Percentiles rank a stretch among this genome's conserved stretches.
Conservation (phyloP, 2,113 vertebrate species). For the human (Homo sapiens) region DNA sequence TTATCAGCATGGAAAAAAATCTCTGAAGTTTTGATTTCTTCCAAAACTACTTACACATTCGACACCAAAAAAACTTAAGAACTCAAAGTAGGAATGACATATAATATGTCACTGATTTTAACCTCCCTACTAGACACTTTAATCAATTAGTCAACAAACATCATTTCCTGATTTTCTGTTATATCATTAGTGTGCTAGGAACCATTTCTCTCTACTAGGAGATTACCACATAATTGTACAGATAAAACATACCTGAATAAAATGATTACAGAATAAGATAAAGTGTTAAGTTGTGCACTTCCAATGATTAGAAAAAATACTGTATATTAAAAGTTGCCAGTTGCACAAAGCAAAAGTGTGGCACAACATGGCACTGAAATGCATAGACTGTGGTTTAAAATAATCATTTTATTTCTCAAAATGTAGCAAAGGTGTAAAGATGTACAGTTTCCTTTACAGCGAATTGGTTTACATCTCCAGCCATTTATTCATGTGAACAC, state of each 20-base stretch:
- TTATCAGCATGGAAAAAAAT: constrained; percentile 24
- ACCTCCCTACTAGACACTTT: not conserved
- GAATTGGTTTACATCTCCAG: not conserved
- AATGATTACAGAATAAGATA: not conserved
- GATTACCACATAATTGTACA: not conserved
- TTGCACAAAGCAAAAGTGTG: not conserved
- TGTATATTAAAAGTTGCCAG: not conserved
- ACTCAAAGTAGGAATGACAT: not conserved
- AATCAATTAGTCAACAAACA: not conserved
- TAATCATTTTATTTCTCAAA: not conserved
- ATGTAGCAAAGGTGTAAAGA: not conserved
- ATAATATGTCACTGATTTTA: not conserved
- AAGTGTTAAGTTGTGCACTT: not conserved
- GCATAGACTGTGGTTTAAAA: not conserved
- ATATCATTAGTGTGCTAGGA: not conserved
- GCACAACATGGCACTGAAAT: not conserved
- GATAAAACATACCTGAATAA: not conserved
- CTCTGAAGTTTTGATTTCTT: constrained; percentile 46
- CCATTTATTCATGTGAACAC: not conserved
- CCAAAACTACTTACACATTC: constrained; percentile 20
- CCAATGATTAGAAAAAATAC: not conserved
- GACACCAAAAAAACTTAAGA: not conserved
- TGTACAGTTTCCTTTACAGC: not conserved
- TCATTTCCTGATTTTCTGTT: not conserved
- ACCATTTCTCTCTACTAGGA: not conserved